phyloP scores from a whole-genome alignment of 1,140 invertebrate genomes.

The Caerostris extrusa region DNA sequence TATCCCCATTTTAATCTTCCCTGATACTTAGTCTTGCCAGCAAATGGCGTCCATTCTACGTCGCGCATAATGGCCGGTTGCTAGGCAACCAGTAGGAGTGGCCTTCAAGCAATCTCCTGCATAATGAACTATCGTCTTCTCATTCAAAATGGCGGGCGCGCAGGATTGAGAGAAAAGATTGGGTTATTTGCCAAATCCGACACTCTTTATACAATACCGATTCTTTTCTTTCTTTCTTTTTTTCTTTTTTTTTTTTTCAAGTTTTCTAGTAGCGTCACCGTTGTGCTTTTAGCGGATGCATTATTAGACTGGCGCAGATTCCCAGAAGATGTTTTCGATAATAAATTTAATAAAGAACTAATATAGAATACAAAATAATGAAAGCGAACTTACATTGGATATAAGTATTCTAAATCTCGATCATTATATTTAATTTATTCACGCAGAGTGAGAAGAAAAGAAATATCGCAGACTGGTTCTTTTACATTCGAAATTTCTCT shows the following conservation, averaged over 20 bases:
- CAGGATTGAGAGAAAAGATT: slow-evolving; percentile 61
- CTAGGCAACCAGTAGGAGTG: slow-evolving; percentile 71
- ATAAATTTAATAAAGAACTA: slow-evolving; percentile 73
- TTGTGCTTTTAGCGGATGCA: neutral
- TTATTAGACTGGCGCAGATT: too few relatives aligned
- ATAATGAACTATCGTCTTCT: slow-evolving; percentile 73
- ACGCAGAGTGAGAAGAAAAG: neutral
- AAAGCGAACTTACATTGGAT: slow-evolving; percentile 66
- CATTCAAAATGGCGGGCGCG: slow-evolving; percentile 68
- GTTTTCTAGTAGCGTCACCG: neutral
- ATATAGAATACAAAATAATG: slow-evolving; percentile 54
- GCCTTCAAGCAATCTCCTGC: slow-evolving; percentile 76
- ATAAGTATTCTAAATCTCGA: slow-evolving; percentile 65
- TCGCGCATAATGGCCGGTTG: slow-evolving; percentile 71
- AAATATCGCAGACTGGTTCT: neutral
- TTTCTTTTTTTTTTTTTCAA: neutral
- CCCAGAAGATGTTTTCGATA: slow-evolving; percentile 14
- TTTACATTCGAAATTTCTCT: too few relatives aligned
- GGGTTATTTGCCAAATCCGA: slow-evolving; percentile 38
- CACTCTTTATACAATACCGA: neutral
- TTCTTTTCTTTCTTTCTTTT: slow-evolving; percentile 10
- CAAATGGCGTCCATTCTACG: slow-evolving; percentile 59
- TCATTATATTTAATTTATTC: slow-evolving; percentile 66
- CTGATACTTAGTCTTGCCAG: slow-evolving; percentile 23
- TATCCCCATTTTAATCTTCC: slow-evolving; percentile 52